Percentiles rank a stretch among this genome's conserved stretches.
Conservation (phyloP, 2,113 vertebrate species). For the Cairina moschata region DNA sequence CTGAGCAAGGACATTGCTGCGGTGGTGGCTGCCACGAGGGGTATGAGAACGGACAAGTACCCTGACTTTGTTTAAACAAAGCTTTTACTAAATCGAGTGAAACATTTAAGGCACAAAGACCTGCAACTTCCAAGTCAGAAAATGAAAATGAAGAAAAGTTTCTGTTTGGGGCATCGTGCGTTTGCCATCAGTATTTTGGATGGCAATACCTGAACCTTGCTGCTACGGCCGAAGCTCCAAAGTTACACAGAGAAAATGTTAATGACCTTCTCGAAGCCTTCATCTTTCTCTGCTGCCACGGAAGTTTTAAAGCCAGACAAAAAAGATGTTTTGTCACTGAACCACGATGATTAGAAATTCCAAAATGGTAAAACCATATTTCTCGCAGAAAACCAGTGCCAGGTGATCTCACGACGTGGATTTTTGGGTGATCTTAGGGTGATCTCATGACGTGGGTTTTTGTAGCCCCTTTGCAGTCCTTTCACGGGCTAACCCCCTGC, state of each 20-base stretch:
- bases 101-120: not conserved
- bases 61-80: not conserved
- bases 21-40: fast-evolving
- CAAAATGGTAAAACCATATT: not conserved
- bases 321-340: not conserved
- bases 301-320: not conserved
- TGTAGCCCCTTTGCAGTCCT: not conserved
- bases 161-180: not conserved
- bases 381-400: not conserved
- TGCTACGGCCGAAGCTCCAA: not conserved
- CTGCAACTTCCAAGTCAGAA: not conserved
- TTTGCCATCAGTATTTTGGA: not conserved
- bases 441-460: not conserved
- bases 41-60: not conserved
- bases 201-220: not conserved
- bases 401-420: not conserved
- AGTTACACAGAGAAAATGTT: fast-evolving
- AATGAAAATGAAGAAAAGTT: not conserved
- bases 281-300: not conserved
- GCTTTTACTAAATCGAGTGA: not conserved
- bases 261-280: not conserved
- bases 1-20: not conserved
- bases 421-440: not conserved
- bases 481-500: not conserved
- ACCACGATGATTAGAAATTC: not conserved